Percentiles rank a stretch among this genome's conserved stretches.
These are phyloP conservation scores for Leptogaster cylindrica DNA, from an alignment of 2,888 invertebrate genomes.

Conservation along the genomic window DNA sequence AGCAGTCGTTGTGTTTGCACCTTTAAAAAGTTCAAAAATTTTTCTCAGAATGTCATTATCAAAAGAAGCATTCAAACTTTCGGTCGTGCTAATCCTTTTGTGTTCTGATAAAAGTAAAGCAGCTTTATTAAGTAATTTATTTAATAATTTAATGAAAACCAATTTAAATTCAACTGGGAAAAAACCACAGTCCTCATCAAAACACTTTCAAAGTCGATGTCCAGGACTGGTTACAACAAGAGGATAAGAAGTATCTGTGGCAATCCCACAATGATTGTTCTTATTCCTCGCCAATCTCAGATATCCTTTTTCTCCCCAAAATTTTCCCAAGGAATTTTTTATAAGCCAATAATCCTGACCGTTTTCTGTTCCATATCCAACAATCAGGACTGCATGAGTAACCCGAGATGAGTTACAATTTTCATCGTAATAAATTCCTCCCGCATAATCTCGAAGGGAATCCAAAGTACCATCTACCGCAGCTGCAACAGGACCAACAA, in stretches of 20 bases:
- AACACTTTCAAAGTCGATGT: no score
- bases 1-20: no score
- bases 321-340: conserved; percentile 70
- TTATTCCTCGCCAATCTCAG: conserved; percentile 82
- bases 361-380: conserved; percentile 43
- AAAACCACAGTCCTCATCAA: no score
- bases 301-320: conserved; percentile 68
- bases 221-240: conserved; percentile 75
- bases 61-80: no score
- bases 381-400: conserved; percentile 39
- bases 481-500: conserved; percentile 41
- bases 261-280: conserved; percentile 82
- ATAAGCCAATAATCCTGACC: conserved; percentile 45
- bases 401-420: conserved; percentile 16
- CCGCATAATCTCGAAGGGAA: conserved; percentile 31
- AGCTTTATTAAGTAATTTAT: no score
- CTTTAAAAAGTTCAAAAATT: no score
- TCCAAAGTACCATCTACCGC: conserved; percentile 39
- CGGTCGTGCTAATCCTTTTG: no score
- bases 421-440: conserved; percentile 42
- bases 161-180: no score
- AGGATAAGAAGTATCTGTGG: conserved; percentile 78
- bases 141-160: no score
- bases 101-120: no score
- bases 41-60: no score